These are phyloP conservation scores for Anseranas semipalmata DNA, from an alignment of 2,113 vertebrate species.

Conservation along the genomic window DNA sequence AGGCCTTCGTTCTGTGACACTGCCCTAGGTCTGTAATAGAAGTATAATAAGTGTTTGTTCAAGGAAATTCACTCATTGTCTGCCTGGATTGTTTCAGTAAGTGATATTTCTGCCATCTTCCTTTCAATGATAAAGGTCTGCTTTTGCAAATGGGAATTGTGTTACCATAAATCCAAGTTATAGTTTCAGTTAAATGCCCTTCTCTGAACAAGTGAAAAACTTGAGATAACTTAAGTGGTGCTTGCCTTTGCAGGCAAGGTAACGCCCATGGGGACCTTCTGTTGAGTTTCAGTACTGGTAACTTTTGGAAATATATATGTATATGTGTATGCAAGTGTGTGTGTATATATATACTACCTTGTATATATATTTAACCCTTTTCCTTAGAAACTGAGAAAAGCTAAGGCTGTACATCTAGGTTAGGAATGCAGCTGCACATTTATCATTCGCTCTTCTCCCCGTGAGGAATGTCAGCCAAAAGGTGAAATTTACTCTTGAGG, in stretches of 20 bases:
- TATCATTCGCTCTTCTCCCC: not conserved
- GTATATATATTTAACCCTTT: not conserved
- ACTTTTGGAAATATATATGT: not conserved
- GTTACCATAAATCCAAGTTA: not conserved
- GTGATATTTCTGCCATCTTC: not conserved
- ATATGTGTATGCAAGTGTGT: accelerated
- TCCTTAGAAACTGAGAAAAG: not conserved
- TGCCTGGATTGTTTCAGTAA: not conserved
- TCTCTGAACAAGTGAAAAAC: not conserved
- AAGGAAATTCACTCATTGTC: not conserved
- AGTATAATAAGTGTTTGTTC: not conserved
- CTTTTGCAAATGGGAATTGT: not conserved
- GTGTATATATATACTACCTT: not conserved
- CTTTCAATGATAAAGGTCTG: not conserved
- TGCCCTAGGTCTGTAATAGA: not conserved
- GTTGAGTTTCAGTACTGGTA: not conserved
- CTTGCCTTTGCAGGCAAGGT: not conserved
- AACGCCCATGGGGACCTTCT: not conserved
- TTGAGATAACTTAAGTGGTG: not conserved
- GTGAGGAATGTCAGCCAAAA: slow-evolving; percentile 13
- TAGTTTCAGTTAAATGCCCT: not conserved
- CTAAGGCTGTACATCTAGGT: not conserved
- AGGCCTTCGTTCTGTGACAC: not conserved
- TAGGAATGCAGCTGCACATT: not conserved
- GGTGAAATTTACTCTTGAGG: not conserved